Evolutionary conservation across 2,888 invertebrate species (phyloP).

Genomic region (Drosophila suboccidentalis): DNA sequence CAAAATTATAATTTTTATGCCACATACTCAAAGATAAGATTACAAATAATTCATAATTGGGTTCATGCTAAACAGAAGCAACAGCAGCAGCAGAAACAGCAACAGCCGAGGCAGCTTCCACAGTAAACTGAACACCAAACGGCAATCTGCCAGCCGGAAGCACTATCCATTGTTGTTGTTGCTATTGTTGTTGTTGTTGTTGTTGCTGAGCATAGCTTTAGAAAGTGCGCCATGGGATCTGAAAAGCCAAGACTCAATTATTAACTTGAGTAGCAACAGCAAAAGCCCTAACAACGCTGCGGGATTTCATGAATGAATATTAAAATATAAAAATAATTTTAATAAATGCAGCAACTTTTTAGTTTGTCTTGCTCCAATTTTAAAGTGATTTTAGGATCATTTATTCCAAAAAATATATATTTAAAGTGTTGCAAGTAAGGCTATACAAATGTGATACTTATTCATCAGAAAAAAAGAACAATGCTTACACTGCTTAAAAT

Average conservation of each 20-base stretch:
- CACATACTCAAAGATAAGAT: constrained; percentile 77
- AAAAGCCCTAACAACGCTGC: constrained; percentile 13
- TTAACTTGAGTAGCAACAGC: constrained; percentile 45
- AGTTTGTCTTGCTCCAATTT: neutral
- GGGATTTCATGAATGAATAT: constrained; percentile 9
- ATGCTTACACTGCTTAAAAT: too few relatives aligned
- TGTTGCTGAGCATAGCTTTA: constrained; percentile 32
- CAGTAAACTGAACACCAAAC: constrained; percentile 35
- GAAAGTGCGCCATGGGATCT: constrained; percentile 42
- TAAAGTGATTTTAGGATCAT: too few relatives aligned
- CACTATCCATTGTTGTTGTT: constrained; percentile 38
- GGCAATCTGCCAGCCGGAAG: constrained; percentile 50
- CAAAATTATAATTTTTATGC: constrained; percentile 76
- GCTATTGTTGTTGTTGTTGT: constrained; percentile 4
- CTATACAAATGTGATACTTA: too few relatives aligned
- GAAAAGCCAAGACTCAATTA: constrained; percentile 52
- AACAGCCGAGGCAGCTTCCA: constrained; percentile 12
- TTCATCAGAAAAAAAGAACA: too few relatives aligned
- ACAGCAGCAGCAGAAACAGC: constrained; percentile 13
- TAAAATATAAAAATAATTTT: neutral
- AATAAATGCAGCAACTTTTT: constrained; percentile 2
- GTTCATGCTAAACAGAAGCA: constrained; percentile 51
- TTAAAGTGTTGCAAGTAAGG: too few relatives aligned
- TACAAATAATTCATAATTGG: constrained; percentile 71
- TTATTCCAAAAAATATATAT: too few relatives aligned